phyloP scores from a whole-genome alignment of 2,797 vertebrate species.

The Botia almorhae region DNA sequence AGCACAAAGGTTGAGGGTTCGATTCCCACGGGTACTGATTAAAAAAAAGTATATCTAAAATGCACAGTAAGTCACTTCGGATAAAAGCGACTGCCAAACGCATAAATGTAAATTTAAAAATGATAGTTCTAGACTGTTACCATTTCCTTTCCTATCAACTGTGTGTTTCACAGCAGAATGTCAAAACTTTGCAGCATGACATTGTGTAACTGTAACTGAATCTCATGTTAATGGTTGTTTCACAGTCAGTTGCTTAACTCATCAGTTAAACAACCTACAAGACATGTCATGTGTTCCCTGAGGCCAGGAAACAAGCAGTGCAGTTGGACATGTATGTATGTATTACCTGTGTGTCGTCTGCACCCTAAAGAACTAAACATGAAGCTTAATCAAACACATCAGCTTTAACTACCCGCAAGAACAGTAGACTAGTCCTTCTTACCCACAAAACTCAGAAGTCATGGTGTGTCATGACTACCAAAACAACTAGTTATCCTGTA shows the following conservation, averaged over 20 bases:
- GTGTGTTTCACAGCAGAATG: no score
- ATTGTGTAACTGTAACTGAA: no score
- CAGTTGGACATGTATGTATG: slow-evolving; percentile 35
- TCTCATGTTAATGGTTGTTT: no score
- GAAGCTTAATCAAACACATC: slow-evolving; percentile 64
- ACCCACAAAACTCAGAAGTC: no score
- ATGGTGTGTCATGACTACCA: slow-evolving; percentile 14
- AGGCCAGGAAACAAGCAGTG: slow-evolving; percentile 30
- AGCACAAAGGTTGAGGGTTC: no score
- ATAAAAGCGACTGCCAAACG: no score
- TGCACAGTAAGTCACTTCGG: no score
- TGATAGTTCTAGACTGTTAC: neutral
- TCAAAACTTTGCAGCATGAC: no score
- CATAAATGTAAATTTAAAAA: neutral
- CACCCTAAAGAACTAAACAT: slow-evolving; percentile 88
- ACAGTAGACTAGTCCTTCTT: neutral
- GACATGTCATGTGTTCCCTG: slow-evolving; percentile 10
- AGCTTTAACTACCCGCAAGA: neutral
- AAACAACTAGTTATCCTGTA: slow-evolving; percentile 26
- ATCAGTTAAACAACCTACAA: neutral
- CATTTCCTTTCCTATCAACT: no score
- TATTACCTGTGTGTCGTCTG: slow-evolving; percentile 83
- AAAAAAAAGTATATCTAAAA: no score
- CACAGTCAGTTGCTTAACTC: no score
- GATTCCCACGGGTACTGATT: no score